phyloP scores from a whole-genome alignment of 2,888 invertebrate genomes.

The Sericinus montela region DNA sequence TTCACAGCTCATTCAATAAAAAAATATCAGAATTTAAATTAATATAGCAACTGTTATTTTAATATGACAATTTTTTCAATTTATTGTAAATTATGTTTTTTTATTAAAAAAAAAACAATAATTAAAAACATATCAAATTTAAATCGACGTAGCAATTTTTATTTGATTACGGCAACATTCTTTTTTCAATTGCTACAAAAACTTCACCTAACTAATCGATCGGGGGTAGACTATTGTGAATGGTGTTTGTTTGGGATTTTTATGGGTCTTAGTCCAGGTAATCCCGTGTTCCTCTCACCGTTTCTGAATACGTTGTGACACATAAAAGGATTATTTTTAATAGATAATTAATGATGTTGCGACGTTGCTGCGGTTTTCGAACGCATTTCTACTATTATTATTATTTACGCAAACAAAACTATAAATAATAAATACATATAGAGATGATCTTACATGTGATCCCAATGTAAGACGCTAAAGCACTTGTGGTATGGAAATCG shows the following conservation, averaged over 20 bases:
- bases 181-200: conserved; percentile 35
- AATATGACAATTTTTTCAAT: too few relatives aligned
- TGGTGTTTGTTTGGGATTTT: conserved; percentile 67
- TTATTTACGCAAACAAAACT: too few relatives aligned
- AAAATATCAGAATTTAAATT: too few relatives aligned
- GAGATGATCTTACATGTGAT: too few relatives aligned
- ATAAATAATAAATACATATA: too few relatives aligned
- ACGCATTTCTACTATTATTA: not conserved
- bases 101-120: too few relatives aligned
- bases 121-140: not conserved
- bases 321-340: conserved; percentile 75
- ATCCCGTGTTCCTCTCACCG: conserved; percentile 68
- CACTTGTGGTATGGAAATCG: too few relatives aligned
- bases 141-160: not conserved
- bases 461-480: too few relatives aligned
- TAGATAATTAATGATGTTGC: conserved; percentile 74
- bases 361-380: conserved; percentile 33
- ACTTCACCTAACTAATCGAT: conserved; percentile 38
- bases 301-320: conserved; percentile 65
- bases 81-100: too few relatives aligned
- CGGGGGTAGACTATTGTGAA: conserved; percentile 55
- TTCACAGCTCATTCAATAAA: too few relatives aligned
- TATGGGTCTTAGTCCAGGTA: conserved; percentile 70
- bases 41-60: too few relatives aligned
- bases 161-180: not conserved